phyloP scores from a whole-genome alignment of 2,797 vertebrate species.

The Brachyalestes nurse region DNA sequence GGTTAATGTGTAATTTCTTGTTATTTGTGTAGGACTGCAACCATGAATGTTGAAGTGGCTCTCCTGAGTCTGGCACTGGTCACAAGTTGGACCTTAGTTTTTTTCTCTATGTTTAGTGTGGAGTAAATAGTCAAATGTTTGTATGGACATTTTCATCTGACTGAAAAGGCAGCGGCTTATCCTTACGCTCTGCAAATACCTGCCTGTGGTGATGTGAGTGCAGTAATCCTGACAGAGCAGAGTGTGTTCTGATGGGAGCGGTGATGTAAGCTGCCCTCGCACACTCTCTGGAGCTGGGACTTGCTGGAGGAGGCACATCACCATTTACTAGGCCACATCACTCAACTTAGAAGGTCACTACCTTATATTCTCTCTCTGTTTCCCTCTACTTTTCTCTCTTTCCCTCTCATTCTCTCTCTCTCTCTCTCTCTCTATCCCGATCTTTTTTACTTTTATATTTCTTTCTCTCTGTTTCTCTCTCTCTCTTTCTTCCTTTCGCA shows the following conservation, averaged over 20 bases:
- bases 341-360: slow-evolving; percentile 48
- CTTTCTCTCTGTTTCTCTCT: background rate
- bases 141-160: slow-evolving; percentile 26
- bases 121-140: slow-evolving; percentile 31
- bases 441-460: background rate
- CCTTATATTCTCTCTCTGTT: slow-evolving; percentile 12
- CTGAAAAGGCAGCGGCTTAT: slow-evolving; percentile 56
- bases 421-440: background rate
- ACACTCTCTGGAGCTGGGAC: slow-evolving; percentile 44
- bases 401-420: background rate
- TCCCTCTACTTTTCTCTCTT: background rate
- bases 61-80: slow-evolving; percentile 19
- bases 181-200: slow-evolving; percentile 69
- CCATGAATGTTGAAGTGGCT: slow-evolving; percentile 14
- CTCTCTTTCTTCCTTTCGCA: background rate
- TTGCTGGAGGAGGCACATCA: slow-evolving; percentile 38
- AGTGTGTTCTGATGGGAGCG: slow-evolving; percentile 67
- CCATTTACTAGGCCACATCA: slow-evolving; percentile 50
- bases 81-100: background rate
- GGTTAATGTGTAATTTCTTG: slow-evolving; percentile 2
- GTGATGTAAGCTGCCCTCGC: slow-evolving; percentile 57
- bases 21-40: slow-evolving; percentile 24
- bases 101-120: slow-evolving; percentile 4
- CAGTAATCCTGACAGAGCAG: slow-evolving; percentile 68
- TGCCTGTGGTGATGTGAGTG: slow-evolving; percentile 66